Conservation (phyloP, 1,140 invertebrate species). For the Monochamus saltuarius region DNA sequence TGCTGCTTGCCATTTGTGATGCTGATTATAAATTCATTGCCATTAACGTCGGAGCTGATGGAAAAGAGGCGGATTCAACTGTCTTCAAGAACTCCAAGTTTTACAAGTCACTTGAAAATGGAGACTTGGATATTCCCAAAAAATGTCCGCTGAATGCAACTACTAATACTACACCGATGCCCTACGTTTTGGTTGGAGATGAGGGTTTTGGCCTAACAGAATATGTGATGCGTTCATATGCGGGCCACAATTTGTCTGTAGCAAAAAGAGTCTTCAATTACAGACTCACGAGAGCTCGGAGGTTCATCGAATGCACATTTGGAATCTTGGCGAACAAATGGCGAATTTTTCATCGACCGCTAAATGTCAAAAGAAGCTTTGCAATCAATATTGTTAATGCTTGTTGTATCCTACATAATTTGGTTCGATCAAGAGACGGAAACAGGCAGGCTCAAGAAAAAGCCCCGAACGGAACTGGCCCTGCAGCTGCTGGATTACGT, state of each 20-base stretch:
- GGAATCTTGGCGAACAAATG: slow-evolving; percentile 49
- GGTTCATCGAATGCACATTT: no score
- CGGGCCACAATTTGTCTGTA: no score
- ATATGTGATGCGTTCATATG: no score
- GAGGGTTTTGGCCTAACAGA: no score
- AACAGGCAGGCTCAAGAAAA: slow-evolving; percentile 10
- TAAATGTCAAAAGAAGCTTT: slow-evolving; percentile 45
- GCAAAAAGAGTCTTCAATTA: no score
- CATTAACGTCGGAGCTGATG: slow-evolving; percentile 20
- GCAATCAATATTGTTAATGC: slow-evolving; percentile 58
- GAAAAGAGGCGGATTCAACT: slow-evolving; percentile 13
- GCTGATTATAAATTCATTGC: slow-evolving; percentile 43
- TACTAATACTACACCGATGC: no score
- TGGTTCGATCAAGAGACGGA: slow-evolving; percentile 31
- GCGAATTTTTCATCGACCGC: slow-evolving; percentile 45
- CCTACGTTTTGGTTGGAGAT: no score
- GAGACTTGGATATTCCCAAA: slow-evolving; percentile 17
- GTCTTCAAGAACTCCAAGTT: slow-evolving; percentile 22
- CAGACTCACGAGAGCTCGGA: no score
- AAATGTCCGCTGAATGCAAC: no score
- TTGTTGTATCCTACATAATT: slow-evolving; percentile 32
- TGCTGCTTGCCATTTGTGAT: slow-evolving; percentile 1
- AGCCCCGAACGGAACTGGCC: not conserved
- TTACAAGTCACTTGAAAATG: slow-evolving; percentile 3
- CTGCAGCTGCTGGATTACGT: slow-evolving; percentile 10